Percentiles rank a stretch among this genome's conserved stretches.
phyloP scores from a whole-genome alignment of 2,113 vertebrate genomes.

The Dromiciops gliroides region DNA sequence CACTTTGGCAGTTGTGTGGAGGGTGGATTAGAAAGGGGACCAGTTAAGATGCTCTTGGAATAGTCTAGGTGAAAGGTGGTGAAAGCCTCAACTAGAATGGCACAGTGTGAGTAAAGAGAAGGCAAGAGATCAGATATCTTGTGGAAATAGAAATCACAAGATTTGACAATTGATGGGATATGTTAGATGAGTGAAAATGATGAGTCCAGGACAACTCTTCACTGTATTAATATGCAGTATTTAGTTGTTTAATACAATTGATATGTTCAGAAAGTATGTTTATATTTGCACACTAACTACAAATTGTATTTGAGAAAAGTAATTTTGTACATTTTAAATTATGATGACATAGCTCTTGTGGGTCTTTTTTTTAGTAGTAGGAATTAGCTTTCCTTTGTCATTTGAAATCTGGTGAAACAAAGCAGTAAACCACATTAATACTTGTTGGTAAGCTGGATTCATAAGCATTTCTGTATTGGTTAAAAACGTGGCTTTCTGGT shows the following conservation, averaged over 20 bases:
- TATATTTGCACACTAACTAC: not conserved
- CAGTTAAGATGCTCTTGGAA: not conserved
- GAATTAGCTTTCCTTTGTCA: not conserved
- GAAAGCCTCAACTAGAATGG: not conserved
- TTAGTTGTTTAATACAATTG: not conserved
- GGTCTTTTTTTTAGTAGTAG: not conserved
- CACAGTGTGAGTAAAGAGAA: not conserved
- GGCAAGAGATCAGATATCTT: not conserved
- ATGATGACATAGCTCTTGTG: not conserved
- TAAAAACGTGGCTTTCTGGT: slow-evolving; percentile 44
- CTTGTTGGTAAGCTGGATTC: not conserved
- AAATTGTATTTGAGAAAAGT: not conserved
- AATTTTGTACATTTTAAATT: not conserved
- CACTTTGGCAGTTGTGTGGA: not conserved
- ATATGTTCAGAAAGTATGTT: not conserved
- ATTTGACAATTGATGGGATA: not conserved
- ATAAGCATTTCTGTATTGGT: not conserved
- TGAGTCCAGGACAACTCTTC: not conserved
- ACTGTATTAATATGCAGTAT: not conserved
- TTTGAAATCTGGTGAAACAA: not conserved
- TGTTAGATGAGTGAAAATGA: not conserved
- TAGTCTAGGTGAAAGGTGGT: not conserved
- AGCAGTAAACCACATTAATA: not conserved
- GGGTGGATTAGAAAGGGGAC: not conserved
- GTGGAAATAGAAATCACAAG: not conserved